phyloP scores from a whole-genome alignment of 2,113 vertebrate genomes.

The Muntiacus reevesi region DNA sequence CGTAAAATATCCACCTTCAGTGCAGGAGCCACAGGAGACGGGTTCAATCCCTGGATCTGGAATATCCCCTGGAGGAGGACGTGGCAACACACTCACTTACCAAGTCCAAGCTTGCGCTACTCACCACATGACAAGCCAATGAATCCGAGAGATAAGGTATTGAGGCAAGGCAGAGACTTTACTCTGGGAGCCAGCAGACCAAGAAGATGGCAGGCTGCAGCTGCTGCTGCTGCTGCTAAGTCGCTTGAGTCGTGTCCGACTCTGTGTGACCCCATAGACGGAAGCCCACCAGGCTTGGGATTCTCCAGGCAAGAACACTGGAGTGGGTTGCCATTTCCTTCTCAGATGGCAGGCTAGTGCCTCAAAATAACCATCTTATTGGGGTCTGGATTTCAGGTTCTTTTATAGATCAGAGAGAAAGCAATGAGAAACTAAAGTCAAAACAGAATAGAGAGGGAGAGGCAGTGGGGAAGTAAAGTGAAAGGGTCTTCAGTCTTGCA shows the following conservation, averaged over 20 bases:
- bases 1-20: background rate
- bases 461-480: background rate
- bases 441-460: background rate
- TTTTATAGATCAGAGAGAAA: background rate
- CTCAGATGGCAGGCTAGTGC: background rate
- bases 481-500: background rate
- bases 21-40: background rate
- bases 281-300: too few relatives aligned
- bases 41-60: background rate
- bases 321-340: too few relatives aligned
- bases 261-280: too few relatives aligned
- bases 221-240: background rate
- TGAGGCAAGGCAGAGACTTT: background rate
- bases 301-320: too few relatives aligned
- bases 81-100: background rate
- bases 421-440: background rate
- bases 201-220: background rate
- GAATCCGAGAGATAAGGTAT: background rate
- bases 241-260: too few relatives aligned
- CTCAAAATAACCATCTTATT: background rate
- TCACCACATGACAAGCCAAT: background rate
- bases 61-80: background rate
- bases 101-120: background rate
- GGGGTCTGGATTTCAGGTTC: background rate
- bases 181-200: background rate